Evolutionary conservation across 2,797 vertebrate genomes (phyloP), one percentile per base, ranked within the genome.

Genomic region (Microcaecilia unicolor): DNA sequence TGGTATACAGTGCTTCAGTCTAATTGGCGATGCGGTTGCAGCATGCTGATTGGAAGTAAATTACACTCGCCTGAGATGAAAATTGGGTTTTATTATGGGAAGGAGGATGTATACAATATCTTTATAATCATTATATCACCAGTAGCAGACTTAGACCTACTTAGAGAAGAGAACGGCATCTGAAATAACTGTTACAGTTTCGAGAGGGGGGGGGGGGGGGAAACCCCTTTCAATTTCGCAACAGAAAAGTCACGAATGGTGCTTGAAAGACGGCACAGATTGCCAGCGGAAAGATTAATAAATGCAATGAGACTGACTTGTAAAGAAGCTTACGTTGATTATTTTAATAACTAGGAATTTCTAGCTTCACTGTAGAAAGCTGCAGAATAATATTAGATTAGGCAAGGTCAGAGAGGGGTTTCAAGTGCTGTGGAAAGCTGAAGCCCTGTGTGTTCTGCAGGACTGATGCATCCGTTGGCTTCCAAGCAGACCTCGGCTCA

Each of bases 21-120:
- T 81, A 74, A 76, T 68, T 72, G 64, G 44, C 25, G 55, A 53
- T 37, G 48, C 27, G 37, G 45, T 48, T 51, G 10, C 24, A 55
- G 51, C 57, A 34, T 55, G 35, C 36, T 62, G 56, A 61, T 61
- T 46, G 60, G 64, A 34, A 36, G 41, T 49, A 57, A 70, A 70
- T 62, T 69, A 37, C 34, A 65, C 55, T 76, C 48, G 44, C 41
- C 33, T 56, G 49, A 64, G 65, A 66, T 44, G 61, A 67, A 68
- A 59, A 61, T 41, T 31, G 41, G 35, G 48, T 62, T 62, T 44
- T 51, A 42, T 71, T 65, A 47, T 60, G 26, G 46, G 28, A 61
- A 64, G 59, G 44, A 22, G 41, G 28, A 61, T 64, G 59, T 44
- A 22, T 41, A 44, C 70, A 70, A 61, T 53, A 56, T 38, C 36